Evolutionary conservation across 2,888 invertebrate genomes (phyloP).

Genomic region (Criorhina ranunculi): DNA sequence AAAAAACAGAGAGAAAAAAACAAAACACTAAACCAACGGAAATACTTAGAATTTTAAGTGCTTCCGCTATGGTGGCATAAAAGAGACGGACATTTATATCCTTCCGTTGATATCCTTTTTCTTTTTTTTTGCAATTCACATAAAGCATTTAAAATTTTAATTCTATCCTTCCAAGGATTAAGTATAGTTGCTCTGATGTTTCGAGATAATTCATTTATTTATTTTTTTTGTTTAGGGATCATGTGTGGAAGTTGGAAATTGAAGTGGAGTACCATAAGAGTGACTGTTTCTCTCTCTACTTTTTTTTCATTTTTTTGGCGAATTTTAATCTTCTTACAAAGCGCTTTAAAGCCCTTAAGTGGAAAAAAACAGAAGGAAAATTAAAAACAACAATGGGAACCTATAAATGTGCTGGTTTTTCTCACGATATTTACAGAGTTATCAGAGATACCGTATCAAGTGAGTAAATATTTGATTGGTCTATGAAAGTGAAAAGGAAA

Average conservation of each 20-base stretch:
- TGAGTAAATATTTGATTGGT: slow-evolving; percentile 55
- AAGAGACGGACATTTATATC: slow-evolving; percentile 22
- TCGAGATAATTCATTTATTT: slow-evolving; percentile 1
- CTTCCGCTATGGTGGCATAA: slow-evolving; percentile 20
- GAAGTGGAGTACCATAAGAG: not conserved
- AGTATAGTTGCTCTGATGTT: slow-evolving; percentile 22
- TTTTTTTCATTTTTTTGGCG: slow-evolving; percentile 5
- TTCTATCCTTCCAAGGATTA: slow-evolving; percentile 29
- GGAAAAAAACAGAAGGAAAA: slow-evolving; percentile 1
- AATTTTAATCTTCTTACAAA: slow-evolving; percentile 8
- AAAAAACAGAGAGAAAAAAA: not conserved
- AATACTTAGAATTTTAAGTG: slow-evolving; percentile 47
- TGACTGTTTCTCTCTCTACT: not conserved
- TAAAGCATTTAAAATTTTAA: slow-evolving; percentile 39
- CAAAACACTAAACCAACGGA: slow-evolving; percentile 32
- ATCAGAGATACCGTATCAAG: not conserved
- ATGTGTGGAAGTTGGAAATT: not conserved
- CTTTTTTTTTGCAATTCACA: not conserved
- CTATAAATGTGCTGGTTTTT: slow-evolving; percentile 1
- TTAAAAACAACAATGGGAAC: slow-evolving; percentile 27
- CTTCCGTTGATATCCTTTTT: slow-evolving; percentile 7
- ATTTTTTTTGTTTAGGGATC: not conserved
- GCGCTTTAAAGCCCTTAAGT: slow-evolving; percentile 39
- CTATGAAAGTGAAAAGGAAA: slow-evolving; percentile 40
- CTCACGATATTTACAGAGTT: slow-evolving; percentile 38